Base-by-base conservation (phyloP, 2,113 vertebrate genomes). In the Rattus rattus region DNA sequence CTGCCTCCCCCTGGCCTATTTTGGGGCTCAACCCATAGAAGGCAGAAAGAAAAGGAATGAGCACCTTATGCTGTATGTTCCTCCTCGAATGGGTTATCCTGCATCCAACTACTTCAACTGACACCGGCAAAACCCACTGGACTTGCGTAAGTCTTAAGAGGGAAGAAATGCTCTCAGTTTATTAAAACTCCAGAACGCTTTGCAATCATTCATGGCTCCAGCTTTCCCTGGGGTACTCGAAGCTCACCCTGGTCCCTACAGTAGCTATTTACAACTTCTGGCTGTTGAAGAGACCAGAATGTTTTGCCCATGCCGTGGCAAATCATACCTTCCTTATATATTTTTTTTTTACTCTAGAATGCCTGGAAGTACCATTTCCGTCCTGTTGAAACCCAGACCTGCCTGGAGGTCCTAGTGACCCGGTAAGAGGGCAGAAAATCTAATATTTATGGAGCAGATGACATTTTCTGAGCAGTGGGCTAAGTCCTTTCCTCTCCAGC, bases 381-480 rank as follows among this genome's bases (percentile, higher is more conserved):
- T 94, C 59, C 70, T 69, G 19, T 30, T 84, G 65, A 69, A 86
- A 77, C 36, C 52, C 70, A n/a, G 22, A 28, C 59, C 30, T 43
- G 47, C 65, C 56, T 0, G 0, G 52, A 79, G 52, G 47, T 19
- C 52, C 84, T 49, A 80, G 84, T n/a, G 36, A 49, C n/a, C 43
- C 61, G 4, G 4, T 20, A 52, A 84, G 20, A 79, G 10, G 0
- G 11, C 39, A 84, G 24, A 61, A 72, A 85, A 88, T 28, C 85
- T 88, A 97, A 94, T 49, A 63, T 7, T 61, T 63, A 73, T 22
- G 47, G 36, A 86, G 14, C 30, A 72, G 92, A 75, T 39, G 24
- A 5, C 72, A 24, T 65, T 83, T 77, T 77, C 70, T 19, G 49
- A 61, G 67, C 39, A n/a, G 28, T n/a, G 7, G 1, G 43, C 86